phyloP scores from a whole-genome alignment of 2,113 vertebrate genomes.

The Irena cyanogastra region DNA sequence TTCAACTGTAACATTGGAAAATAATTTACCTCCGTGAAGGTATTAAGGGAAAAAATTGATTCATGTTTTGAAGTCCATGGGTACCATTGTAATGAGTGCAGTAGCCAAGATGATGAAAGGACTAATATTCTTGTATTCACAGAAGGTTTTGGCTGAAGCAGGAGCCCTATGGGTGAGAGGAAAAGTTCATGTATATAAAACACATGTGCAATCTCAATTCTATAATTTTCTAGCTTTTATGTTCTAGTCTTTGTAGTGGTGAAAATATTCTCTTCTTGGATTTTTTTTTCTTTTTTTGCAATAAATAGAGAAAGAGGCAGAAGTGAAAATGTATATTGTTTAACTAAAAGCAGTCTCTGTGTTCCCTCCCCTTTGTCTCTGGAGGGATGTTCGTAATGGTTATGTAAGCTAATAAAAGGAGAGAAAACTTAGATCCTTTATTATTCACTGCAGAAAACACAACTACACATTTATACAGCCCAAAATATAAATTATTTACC shows the following conservation, averaged over 20 bases:
- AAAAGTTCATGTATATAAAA: not conserved
- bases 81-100: not conserved
- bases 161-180: not conserved
- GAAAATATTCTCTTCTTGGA: not conserved
- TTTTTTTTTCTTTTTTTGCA: not conserved
- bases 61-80: not conserved
- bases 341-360: not conserved
- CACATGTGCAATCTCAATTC: not conserved
- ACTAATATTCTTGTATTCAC: not conserved
- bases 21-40: not conserved
- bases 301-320: not conserved
- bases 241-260: not conserved
- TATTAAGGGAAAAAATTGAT: not conserved
- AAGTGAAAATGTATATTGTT: not conserved
- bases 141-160: not conserved
- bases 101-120: not conserved
- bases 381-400: not conserved
- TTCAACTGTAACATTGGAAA: not conserved
- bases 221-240: not conserved
- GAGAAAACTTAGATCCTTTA: not conserved
- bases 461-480: not conserved
- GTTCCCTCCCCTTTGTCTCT: not conserved
- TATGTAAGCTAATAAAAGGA: not conserved
- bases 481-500: conserved; percentile 53
- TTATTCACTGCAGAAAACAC: not conserved